A percentile compares a stretch with the other conserved stretches of the same genome.
phyloP scores from a whole-genome alignment of 2,113 vertebrate species.

The Oreamnos americanus region DNA sequence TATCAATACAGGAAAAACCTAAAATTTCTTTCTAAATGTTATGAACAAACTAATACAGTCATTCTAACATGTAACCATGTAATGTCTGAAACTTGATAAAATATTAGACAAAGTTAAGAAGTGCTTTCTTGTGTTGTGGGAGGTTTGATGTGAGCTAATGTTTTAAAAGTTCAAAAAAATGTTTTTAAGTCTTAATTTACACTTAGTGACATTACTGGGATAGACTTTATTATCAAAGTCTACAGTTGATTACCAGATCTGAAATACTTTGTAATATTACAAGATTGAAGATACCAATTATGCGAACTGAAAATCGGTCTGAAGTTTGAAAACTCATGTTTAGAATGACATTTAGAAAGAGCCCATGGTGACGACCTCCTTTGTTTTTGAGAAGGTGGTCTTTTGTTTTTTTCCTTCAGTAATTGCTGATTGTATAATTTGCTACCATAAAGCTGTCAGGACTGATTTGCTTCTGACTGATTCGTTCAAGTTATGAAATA shows the following conservation, averaged over 20 bases:
- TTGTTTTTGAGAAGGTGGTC: background rate
- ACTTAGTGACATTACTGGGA: background rate
- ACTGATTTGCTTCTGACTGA: slow-evolving; percentile 35
- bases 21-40: slow-evolving; percentile 7
- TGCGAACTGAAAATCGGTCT: background rate
- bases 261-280: background rate
- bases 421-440: background rate
- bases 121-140: background rate
- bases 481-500: background rate
- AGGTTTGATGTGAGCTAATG: background rate
- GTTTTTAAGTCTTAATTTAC: slow-evolving; percentile 7
- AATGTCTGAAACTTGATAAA: background rate
- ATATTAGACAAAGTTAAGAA: background rate
- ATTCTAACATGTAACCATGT: background rate
- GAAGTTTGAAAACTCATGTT: background rate
- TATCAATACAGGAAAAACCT: background rate
- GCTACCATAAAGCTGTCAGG: background rate
- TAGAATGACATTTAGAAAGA: background rate
- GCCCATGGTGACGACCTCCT: background rate
- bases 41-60: background rate
- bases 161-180: background rate
- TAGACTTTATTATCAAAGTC: background rate
- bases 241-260: background rate
- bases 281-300: background rate
- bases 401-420: background rate